Percentiles rank a stretch among this genome's conserved stretches.
Evolutionary conservation across 2,797 vertebrate species (phyloP).

Genomic region (Astyanax mexicanus): DNA sequence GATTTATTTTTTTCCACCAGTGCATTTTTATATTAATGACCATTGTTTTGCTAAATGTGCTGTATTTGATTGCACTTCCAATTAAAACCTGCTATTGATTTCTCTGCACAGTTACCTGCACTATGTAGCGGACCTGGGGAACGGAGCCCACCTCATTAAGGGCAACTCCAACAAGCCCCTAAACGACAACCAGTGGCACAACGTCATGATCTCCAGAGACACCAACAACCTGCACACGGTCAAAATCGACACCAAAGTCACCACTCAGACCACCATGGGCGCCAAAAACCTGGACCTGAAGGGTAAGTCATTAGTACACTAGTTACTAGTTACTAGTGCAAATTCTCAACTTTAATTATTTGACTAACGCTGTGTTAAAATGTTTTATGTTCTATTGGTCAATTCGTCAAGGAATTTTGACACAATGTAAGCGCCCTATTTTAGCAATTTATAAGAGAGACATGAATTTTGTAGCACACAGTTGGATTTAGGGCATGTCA

Average conservation of each 20-base stretch:
- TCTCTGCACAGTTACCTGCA: slow-evolving; percentile 87
- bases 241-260: slow-evolving; percentile 96
- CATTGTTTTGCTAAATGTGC: background rate
- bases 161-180: slow-evolving; percentile 97
- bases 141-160: slow-evolving; percentile 96
- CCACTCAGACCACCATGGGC: slow-evolving; percentile 92
- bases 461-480: too few relatives aligned
- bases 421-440: too few relatives aligned
- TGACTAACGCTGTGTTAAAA: too few relatives aligned
- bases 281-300: slow-evolving; percentile 96
- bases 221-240: slow-evolving; percentile 96
- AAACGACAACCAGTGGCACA: slow-evolving; percentile 99
- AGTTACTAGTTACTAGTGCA: too few relatives aligned
- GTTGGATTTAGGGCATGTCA: too few relatives aligned
- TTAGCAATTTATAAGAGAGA: too few relatives aligned
- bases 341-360: too few relatives aligned
- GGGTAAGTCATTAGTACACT: slow-evolving; percentile 85
- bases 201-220: slow-evolving; percentile 95
- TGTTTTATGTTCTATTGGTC: too few relatives aligned
- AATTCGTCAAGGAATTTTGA: too few relatives aligned
- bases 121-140: slow-evolving; percentile 96
- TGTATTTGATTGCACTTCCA: background rate
- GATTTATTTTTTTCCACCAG: background rate
- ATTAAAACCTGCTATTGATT: background rate
- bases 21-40: background rate